Conservation (phyloP, 2,113 vertebrate species). For the Syrrhaptes paradoxus region DNA sequence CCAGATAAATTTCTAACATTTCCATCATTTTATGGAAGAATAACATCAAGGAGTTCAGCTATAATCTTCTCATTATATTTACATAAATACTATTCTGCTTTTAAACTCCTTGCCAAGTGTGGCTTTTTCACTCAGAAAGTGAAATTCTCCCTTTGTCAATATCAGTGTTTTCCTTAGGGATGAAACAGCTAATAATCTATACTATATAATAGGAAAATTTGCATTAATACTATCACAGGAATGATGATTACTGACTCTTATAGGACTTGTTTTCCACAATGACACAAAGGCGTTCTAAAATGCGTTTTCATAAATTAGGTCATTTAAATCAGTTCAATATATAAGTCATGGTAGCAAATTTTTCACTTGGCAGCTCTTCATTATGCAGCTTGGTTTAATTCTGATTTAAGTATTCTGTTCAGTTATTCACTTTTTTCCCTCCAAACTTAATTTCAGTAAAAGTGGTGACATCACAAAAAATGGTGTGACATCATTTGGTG, state of each 20-base stretch:
- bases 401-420: not conserved
- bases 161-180: conserved; percentile 39
- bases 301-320: conserved; percentile 48
- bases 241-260: conserved; percentile 26
- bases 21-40: not conserved
- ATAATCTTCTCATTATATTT: conserved; percentile 50
- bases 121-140: conserved; percentile 14
- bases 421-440: not conserved
- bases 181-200: conserved; percentile 40
- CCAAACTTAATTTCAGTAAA: not conserved
- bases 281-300: conserved; percentile 29
- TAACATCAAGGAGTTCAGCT: not conserved
- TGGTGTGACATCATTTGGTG: not conserved
- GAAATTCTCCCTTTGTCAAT: conserved; percentile 32
- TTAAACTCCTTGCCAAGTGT: conserved; percentile 28
- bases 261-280: not conserved
- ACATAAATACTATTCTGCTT: conserved; percentile 29
- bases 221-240: conserved; percentile 35
- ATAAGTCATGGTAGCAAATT: conserved; percentile 32
- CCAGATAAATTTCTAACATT: not conserved
- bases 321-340: conserved; percentile 43
- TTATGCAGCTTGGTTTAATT: conserved; percentile 20
- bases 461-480: not conserved
- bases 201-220: conserved; percentile 16
- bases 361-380: conserved; percentile 42